A percentile compares a stretch with the other conserved stretches of the same genome.
phyloP scores from a whole-genome alignment of 2,888 invertebrate genomes.

The Invenusta paracnida region DNA sequence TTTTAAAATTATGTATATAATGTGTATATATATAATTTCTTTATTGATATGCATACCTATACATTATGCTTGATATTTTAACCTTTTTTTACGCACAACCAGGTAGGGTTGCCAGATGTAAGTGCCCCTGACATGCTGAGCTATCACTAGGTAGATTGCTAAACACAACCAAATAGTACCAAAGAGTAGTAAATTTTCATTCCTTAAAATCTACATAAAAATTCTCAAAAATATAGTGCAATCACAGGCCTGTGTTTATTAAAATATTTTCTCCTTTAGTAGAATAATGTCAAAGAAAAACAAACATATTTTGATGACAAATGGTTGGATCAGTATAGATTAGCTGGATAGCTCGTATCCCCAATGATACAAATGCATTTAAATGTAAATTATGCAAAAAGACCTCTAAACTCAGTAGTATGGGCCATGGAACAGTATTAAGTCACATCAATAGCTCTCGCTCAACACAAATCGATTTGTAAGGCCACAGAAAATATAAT shows the following conservation, averaged over 20 bases:
- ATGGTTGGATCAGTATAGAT: background rate
- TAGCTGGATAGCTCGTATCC: background rate
- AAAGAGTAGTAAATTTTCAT: background rate
- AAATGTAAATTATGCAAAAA: background rate
- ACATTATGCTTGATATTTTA: background rate
- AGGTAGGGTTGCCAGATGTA: background rate
- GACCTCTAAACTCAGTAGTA: background rate
- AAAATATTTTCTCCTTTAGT: background rate
- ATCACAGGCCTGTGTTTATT: background rate
- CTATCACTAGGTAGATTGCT: background rate
- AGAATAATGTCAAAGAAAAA: background rate
- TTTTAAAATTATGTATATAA: background rate
- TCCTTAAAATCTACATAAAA: background rate
- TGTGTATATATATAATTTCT: background rate
- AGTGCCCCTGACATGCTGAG: background rate
- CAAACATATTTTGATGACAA: background rate
- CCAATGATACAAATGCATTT: background rate
- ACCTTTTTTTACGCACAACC: background rate
- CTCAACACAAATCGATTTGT: background rate
- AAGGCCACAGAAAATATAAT: background rate
- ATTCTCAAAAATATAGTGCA: background rate
- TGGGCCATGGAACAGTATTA: background rate
- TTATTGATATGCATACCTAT: background rate
- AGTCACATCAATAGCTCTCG: background rate
- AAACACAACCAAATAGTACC: background rate